These are phyloP conservation scores for Drosophila barbarae DNA, from an alignment of 2,888 invertebrate species.

Conservation along the genomic window DNA sequence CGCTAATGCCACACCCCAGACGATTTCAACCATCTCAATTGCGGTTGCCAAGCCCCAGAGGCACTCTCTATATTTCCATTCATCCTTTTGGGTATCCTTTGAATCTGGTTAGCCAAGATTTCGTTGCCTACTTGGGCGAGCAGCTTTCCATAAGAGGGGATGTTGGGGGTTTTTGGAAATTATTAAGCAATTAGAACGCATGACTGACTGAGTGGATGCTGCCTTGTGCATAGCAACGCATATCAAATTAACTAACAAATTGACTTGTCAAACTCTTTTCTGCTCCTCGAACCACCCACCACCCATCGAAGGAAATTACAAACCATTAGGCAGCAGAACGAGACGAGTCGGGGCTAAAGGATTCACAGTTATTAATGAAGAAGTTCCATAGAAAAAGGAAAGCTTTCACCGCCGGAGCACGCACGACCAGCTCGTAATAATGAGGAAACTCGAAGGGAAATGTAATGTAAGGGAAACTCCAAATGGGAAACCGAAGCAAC, in stretches of 20 bases:
- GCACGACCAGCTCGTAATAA: conserved; percentile 68
- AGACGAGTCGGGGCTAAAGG: conserved; percentile 42
- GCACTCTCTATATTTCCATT: background rate
- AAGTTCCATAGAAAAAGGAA: conserved; percentile 20
- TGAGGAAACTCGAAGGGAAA: conserved; percentile 31
- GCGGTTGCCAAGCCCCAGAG: conserved; percentile 8
- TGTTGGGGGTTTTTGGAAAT: conserved; percentile 13
- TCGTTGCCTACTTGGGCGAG: conserved; percentile 19
- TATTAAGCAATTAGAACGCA: conserved; percentile 38
- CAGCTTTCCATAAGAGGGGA: background rate
- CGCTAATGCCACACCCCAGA: conserved; percentile 48
- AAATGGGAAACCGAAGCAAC: conserved; percentile 1
- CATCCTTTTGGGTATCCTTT: background rate
- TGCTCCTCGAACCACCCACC: conserved; percentile 6
- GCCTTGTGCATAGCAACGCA: conserved; percentile 49
- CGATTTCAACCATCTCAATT: conserved; percentile 20
- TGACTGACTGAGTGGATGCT: conserved; percentile 15
- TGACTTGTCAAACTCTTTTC: conserved; percentile 73
- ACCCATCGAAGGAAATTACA: conserved; percentile 26
- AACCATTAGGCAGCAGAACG: conserved; percentile 26
- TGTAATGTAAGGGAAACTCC: background rate
- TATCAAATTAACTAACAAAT: conserved; percentile 76
- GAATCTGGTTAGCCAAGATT: conserved; percentile 16
- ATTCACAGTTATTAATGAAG: conserved; percentile 64
- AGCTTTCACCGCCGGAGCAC: conserved; percentile 41